phyloP scores from a whole-genome alignment of 2,888 invertebrate species.

The Zeuzera pyrina region DNA sequence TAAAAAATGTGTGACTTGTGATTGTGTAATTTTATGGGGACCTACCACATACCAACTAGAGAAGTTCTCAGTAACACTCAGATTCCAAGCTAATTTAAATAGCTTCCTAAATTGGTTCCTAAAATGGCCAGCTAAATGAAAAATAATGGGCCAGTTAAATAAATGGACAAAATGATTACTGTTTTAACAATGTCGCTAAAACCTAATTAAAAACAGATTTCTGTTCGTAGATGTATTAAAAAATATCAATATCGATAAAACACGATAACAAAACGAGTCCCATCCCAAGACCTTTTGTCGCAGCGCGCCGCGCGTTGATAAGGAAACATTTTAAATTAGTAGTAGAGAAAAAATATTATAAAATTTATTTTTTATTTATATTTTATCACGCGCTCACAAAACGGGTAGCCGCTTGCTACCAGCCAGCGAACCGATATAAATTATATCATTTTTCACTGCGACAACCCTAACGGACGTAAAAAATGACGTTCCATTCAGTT shows the following conservation, averaged over 20 bases:
- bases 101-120: too few relatives aligned
- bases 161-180: too few relatives aligned
- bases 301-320: conserved; percentile 67
- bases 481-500: conserved; percentile 69
- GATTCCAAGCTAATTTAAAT: too few relatives aligned
- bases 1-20: too few relatives aligned
- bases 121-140: too few relatives aligned
- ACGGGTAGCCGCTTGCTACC: conserved; percentile 68
- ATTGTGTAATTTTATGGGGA: too few relatives aligned
- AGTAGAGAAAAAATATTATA: conserved; percentile 60
- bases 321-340: conserved; percentile 73
- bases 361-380: conserved; percentile 66
- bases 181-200: too few relatives aligned
- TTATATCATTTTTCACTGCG: conserved; percentile 72
- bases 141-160: too few relatives aligned
- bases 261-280: conserved; percentile 5
- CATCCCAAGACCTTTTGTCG: conserved; percentile 58
- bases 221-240: too few relatives aligned
- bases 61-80: too few relatives aligned
- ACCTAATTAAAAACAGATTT: too few relatives aligned
- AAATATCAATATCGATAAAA: conserved; percentile 24
- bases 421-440: conserved; percentile 59
- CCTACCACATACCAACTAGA: too few relatives aligned
- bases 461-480: conserved; percentile 69
- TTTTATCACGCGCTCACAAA: conserved; percentile 65